These are phyloP conservation scores for Carpatolechia fugitivella DNA, from an alignment of 2,888 invertebrate genomes.

Conservation along the genomic window DNA sequence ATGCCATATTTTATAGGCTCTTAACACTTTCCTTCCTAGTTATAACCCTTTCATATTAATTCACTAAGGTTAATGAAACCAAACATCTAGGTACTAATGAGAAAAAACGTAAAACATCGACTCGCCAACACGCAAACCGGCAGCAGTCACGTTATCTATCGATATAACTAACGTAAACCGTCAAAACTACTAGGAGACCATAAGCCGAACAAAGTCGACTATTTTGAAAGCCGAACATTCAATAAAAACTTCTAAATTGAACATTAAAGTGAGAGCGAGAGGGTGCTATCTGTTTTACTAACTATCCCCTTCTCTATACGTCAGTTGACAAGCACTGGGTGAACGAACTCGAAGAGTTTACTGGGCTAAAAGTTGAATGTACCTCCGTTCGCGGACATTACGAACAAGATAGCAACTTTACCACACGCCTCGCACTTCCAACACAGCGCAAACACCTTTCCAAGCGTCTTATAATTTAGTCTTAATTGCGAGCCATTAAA, in stretches of 20 bases:
- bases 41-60: slow-evolving; percentile 10
- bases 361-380: slow-evolving; percentile 80
- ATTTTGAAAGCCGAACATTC: slow-evolving; percentile 68
- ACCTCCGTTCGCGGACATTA: slow-evolving; percentile 79
- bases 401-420: slow-evolving; percentile 80
- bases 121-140: slow-evolving; percentile 33
- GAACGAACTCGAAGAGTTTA: slow-evolving; percentile 78
- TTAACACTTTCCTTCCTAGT: slow-evolving; percentile 16
- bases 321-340: slow-evolving; percentile 79
- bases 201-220: slow-evolving; percentile 62
- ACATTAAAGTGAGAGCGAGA: slow-evolving; percentile 57
- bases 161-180: slow-evolving; percentile 72
- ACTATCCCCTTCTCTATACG: slow-evolving; percentile 65
- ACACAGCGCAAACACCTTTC: slow-evolving; percentile 57
- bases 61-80: slow-evolving; percentile 7
- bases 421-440: slow-evolving; percentile 46
- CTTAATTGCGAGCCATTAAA: slow-evolving; percentile 33
- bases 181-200: slow-evolving; percentile 73
- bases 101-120: slow-evolving; percentile 13
- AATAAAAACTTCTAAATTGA: slow-evolving; percentile 74
- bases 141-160: slow-evolving; percentile 61
- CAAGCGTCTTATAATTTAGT: slow-evolving; percentile 29
- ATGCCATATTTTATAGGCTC: slow-evolving; percentile 13
- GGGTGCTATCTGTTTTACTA: slow-evolving; percentile 49
- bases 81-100: slow-evolving; percentile 6